Evolutionary conservation across 2,888 invertebrate genomes (phyloP).

Genomic region (Drosophila pseudotalamancana): DNA sequence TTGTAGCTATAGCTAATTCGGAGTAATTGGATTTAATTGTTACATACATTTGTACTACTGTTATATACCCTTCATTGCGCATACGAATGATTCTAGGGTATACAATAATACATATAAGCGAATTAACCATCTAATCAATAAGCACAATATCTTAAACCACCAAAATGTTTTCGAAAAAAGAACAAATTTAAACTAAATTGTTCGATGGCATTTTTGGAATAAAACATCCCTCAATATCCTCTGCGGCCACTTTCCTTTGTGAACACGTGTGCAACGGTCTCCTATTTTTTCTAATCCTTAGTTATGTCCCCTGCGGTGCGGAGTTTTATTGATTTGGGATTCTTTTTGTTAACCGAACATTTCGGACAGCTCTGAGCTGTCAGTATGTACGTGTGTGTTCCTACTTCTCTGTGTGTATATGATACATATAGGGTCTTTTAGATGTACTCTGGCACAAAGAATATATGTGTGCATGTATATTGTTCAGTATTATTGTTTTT

Average conservation of each 20-base stretch:
- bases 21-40: background rate
- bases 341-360: conserved; percentile 38
- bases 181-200: conserved; percentile 55
- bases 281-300: conserved; percentile 42
- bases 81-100: background rate
- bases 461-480: background rate
- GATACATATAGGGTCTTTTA: background rate
- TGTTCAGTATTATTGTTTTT: background rate
- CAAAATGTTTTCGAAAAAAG: conserved; percentile 21
- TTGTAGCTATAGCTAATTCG: background rate
- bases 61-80: background rate
- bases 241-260: conserved; percentile 71
- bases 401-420: conserved; percentile 3
- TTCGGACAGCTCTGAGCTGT: conserved; percentile 21
- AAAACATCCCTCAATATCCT: conserved; percentile 23
- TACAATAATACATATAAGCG: background rate
- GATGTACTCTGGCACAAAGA: background rate
- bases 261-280: conserved; percentile 73
- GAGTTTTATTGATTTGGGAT: conserved; percentile 75
- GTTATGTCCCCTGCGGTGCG: conserved; percentile 66
- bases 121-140: conserved; percentile 7
- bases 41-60: background rate
- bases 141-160: conserved; percentile 1
- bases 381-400: conserved; percentile 16
- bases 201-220: conserved; percentile 46